These are phyloP conservation scores for Odontocolon sp. DNA, from an alignment of 2,888 invertebrate genomes.

Conservation along the genomic window DNA sequence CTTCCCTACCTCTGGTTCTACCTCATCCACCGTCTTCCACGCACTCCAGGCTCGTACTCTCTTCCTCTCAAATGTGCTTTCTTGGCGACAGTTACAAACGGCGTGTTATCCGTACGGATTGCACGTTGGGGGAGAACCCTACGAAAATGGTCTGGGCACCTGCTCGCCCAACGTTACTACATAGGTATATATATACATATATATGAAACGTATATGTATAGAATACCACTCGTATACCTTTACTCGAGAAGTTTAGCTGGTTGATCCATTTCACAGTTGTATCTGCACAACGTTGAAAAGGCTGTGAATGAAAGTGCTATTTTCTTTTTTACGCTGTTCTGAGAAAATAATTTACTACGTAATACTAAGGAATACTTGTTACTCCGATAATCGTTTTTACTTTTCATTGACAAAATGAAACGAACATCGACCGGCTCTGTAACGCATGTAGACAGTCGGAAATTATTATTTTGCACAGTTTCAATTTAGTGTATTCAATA, in stretches of 20 bases:
- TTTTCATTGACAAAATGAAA: not conserved
- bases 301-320: conserved; percentile 1
- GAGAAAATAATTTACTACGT: not conserved
- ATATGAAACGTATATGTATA: not conserved
- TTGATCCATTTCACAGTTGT: conserved; percentile 2
- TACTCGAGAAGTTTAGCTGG: not conserved
- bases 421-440: too few relatives aligned
- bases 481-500: too few relatives aligned
- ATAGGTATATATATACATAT: not conserved
- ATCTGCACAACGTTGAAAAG: not conserved
- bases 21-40: conserved; percentile 48
- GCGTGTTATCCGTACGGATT: conserved; percentile 79
- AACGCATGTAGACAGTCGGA: too few relatives aligned
- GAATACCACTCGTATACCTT: conserved; percentile 6
- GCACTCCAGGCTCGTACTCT: conserved; percentile 20
- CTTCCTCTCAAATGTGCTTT: conserved; percentile 63
- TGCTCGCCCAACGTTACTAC: conserved; percentile 66
- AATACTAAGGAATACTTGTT: not conserved
- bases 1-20: conserved; percentile 40
- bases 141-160: conserved; percentile 76
- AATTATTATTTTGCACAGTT: too few relatives aligned
- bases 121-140: conserved; percentile 68
- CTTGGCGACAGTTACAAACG: conserved; percentile 78
- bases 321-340: not conserved
- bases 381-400: not conserved